Evolutionary conservation across 2,797 vertebrate species (phyloP).

Genomic region (Microcaecilia unicolor): DNA sequence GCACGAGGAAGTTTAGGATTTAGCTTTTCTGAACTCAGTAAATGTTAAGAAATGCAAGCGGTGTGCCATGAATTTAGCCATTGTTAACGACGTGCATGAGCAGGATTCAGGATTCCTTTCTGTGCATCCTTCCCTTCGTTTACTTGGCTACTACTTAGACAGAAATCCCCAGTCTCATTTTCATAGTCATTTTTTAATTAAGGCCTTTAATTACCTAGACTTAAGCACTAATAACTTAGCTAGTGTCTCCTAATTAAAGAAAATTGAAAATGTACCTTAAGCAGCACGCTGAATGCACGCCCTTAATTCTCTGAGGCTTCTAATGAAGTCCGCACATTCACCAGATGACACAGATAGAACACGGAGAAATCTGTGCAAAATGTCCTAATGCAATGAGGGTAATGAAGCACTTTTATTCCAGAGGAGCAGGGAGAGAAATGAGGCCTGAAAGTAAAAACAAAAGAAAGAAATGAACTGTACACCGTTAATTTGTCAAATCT

Average conservation of each 20-base stretch:
- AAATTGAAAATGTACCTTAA: conserved; percentile 16
- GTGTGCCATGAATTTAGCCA: conserved; percentile 7
- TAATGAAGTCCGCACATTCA: conserved; percentile 38
- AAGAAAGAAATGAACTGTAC: conserved; percentile 2
- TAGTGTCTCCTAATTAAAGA: conserved; percentile 24
- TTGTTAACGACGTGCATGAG: too few relatives aligned
- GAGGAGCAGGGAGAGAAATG: conserved; percentile 33
- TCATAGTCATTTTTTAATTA: conserved; percentile 31
- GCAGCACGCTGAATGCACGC: conserved; percentile 11
- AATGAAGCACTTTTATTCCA: conserved; percentile 31
- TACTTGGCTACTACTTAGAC: conserved; percentile 12
- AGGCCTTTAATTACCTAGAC: conserved; percentile 12
- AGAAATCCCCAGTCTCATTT: conserved; percentile 13
- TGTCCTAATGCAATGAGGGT: conserved; percentile 38
- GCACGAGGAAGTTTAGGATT: not conserved
- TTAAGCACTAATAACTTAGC: conserved; percentile 16
- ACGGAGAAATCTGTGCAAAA: conserved; percentile 32
- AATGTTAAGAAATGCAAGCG: conserved; percentile 3
- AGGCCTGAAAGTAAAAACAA: conserved; percentile 27
- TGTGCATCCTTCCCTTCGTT: conserved; percentile 17
- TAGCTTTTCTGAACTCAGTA: conserved; percentile 2
- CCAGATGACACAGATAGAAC: conserved; percentile 22
- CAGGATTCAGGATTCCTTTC: conserved; percentile 20
- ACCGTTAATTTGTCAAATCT: conserved; percentile 37
- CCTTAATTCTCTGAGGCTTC: conserved; percentile 24